Percentiles rank a stretch among this genome's conserved stretches.
Conservation (phyloP, 2,113 vertebrate genomes). For the Himantopus leucocephalus region DNA sequence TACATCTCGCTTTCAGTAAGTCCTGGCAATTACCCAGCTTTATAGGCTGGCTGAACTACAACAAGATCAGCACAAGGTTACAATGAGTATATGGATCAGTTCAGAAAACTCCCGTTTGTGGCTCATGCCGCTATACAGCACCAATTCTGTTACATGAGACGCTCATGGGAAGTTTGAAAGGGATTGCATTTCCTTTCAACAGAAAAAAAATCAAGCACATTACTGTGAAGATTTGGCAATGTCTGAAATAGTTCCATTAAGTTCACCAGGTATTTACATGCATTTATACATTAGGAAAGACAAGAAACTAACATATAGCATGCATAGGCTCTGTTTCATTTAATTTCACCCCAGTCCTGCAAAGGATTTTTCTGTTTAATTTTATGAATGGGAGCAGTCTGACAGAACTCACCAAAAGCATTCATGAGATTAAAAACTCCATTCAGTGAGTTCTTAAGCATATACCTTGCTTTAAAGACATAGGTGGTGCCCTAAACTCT, state of each 20-base stretch:
- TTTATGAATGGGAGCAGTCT: not conserved
- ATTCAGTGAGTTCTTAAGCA: not conserved
- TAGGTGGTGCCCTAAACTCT: not conserved
- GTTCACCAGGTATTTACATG: not conserved
- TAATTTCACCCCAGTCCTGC: not conserved
- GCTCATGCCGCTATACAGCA: not conserved
- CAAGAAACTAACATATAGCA: not conserved
- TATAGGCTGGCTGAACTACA: not conserved
- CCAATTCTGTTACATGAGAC: not conserved
- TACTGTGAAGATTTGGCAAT: not conserved
- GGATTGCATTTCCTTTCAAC: not conserved
- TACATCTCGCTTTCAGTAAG: not conserved
- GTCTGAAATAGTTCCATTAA: not conserved
- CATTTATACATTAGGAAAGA: not conserved
- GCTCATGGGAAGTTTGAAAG: not conserved
- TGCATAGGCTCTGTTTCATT: not conserved
- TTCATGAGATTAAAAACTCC: not conserved
- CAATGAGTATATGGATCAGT: not conserved
- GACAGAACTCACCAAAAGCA: not conserved
- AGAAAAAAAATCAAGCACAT: not conserved
- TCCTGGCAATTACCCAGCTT: not conserved
- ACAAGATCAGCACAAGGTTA: not conserved
- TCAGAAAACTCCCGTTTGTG: not conserved
- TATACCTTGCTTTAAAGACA: not conserved
- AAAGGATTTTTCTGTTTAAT: not conserved